These are phyloP conservation scores for Menura novaehollandiae DNA, from an alignment of 2,113 vertebrate genomes.

Conservation along the genomic window DNA sequence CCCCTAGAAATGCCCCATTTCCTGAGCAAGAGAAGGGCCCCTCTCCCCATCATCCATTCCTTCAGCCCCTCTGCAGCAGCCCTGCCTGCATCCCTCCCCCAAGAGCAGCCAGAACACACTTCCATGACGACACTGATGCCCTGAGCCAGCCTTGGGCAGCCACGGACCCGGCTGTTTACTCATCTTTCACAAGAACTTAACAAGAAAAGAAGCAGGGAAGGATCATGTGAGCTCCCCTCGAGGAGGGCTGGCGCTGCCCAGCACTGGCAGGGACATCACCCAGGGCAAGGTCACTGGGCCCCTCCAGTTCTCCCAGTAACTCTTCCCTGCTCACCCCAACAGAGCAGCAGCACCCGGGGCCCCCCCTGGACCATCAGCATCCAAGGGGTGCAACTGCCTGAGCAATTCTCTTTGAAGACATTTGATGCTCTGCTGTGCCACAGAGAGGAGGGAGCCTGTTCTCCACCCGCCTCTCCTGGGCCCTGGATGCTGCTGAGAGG, in stretches of 20 bases:
- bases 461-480: neutral
- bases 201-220: neutral
- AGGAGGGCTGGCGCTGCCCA: neutral
- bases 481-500: neutral
- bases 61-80: neutral
- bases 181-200: neutral
- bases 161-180: neutral
- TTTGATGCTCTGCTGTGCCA: neutral
- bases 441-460: neutral
- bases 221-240: neutral
- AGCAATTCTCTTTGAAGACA: neutral
- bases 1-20: neutral
- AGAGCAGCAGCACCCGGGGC: neutral
- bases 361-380: fast-evolving
- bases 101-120: neutral
- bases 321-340: neutral
- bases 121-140: neutral
- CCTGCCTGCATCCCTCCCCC: neutral
- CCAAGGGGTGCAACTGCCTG: neutral
- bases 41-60: neutral
- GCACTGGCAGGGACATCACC: neutral
- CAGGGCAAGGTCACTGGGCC: neutral
- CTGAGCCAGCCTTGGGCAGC: conserved; percentile 1
- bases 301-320: neutral
- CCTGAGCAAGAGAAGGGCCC: neutral